Base-by-base conservation (phyloP, 1,140 invertebrate species). In the Epicauta chinensis region DNA sequence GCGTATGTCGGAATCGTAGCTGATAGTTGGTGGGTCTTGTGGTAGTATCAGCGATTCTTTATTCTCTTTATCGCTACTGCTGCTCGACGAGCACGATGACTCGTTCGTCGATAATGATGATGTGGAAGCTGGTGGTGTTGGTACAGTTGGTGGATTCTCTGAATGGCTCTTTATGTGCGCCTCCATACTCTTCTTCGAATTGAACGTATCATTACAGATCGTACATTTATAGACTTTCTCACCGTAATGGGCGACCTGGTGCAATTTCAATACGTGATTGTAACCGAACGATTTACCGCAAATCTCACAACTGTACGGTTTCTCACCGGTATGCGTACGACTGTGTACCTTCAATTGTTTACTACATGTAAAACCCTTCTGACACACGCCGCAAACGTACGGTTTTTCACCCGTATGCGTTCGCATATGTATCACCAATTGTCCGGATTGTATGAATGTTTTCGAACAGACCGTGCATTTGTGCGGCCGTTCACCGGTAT, bases 161-260 rank as follows among this genome's bases (percentile, higher is more conserved):
- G 87, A 86, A 63, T 93, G 90, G n/a, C 86, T 88, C 65, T 91
- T 91, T 23, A 93, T 91, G 66, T 93, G 91, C 3, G 83, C 75
- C 65, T 93, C 89, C 83, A 93, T 89, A 23, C 83, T 82, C 64
- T 93, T 93, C 68, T 92, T 91, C 2, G 86, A 91, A 47, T 83
- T 89, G 65, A 93, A 93, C 0, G 89, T 92, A 54, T 89, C 84
- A 55, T 91, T 86, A 66, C 89, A 94, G 6, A 93, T 83, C 0
- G 89, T 92, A 68, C 90, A 93, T 63, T 91, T 91, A 73, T 93
- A 93, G 29, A 91, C 89, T 63, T 92, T 91, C 64, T 92, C 87
- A 0, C 90, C 90, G 59, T 89, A 91, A 71, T 94, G 91, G 46
- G 90, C 86, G n/a, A 91, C 89, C 55, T 90, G 85, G 63, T 93